Conservation (phyloP, 2,113 vertebrate genomes). For the Bostrychus sinensis region DNA sequence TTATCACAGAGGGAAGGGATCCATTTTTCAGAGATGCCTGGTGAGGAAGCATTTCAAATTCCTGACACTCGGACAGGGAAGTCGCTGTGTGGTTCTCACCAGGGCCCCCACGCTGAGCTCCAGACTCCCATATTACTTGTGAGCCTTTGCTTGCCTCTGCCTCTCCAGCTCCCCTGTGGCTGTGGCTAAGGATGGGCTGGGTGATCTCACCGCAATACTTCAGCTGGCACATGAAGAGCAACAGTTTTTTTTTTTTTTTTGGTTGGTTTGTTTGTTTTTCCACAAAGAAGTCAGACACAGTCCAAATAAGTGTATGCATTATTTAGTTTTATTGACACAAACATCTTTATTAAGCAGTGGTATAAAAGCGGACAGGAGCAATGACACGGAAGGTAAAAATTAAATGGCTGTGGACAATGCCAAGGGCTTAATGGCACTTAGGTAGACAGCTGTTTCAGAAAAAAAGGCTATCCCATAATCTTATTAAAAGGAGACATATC, state of each 20-base stretch:
- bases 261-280: background rate
- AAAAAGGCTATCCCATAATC: no score
- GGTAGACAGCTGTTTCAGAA: no score
- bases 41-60: constrained; percentile 22
- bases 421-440: no score
- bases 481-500: no score
- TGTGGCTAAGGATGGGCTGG: constrained; percentile 38
- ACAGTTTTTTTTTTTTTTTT: constrained; percentile 6
- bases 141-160: constrained; percentile 37
- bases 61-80: constrained; percentile 24
- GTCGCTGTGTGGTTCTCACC: constrained; percentile 40
- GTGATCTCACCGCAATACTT: constrained; percentile 20
- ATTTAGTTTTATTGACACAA: no score
- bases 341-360: no score
- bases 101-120: constrained; percentile 50
- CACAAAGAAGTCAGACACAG: no score
- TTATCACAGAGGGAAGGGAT: constrained; percentile 25
- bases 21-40: constrained; percentile 1
- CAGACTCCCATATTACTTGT: constrained; percentile 37
- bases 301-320: no score
- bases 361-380: no score
- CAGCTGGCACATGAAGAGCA: constrained; percentile 12
- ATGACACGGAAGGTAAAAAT: no score
- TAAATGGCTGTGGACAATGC: no score
- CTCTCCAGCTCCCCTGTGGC: constrained; percentile 46